Evolutionary conservation across 2,113 vertebrate species (phyloP).

Genomic region (Eurystomus gularis): DNA sequence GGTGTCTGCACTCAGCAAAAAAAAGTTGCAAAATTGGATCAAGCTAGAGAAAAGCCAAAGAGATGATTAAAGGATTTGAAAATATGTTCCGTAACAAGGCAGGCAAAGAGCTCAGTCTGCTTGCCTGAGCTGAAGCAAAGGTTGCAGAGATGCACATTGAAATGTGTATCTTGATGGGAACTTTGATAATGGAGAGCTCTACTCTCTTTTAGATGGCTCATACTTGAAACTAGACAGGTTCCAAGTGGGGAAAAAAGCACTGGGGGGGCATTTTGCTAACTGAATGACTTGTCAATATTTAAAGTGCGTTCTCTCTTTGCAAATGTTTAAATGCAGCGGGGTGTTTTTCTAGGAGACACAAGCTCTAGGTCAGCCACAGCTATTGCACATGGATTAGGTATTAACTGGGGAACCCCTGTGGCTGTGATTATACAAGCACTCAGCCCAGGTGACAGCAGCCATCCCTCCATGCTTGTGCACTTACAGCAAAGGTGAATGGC

Average conservation of each 20-base stretch:
- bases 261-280: not conserved
- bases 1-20: not conserved
- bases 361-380: not conserved
- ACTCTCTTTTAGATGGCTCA: not conserved
- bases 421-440: not conserved
- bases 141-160: not conserved
- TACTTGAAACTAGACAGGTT: not conserved
- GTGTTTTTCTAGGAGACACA: not conserved
- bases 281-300: not conserved
- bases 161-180: not conserved
- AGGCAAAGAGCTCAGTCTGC: not conserved
- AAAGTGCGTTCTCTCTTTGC: not conserved
- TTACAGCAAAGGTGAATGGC: not conserved
- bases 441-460: not conserved
- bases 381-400: conserved; percentile 45
- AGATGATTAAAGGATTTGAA: conserved; percentile 24
- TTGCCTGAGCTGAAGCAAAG: not conserved
- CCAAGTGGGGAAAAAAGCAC: not conserved
- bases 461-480: not conserved
- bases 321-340: not conserved
- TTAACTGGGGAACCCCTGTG: conserved; percentile 44
- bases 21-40: conserved; percentile 7
- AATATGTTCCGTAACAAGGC: not conserved
- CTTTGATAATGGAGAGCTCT: not conserved
- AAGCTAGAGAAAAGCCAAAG: conserved; percentile 30